These are phyloP conservation scores for Xiphydria camelus DNA, from an alignment of 2,888 invertebrate species.

Conservation along the genomic window DNA sequence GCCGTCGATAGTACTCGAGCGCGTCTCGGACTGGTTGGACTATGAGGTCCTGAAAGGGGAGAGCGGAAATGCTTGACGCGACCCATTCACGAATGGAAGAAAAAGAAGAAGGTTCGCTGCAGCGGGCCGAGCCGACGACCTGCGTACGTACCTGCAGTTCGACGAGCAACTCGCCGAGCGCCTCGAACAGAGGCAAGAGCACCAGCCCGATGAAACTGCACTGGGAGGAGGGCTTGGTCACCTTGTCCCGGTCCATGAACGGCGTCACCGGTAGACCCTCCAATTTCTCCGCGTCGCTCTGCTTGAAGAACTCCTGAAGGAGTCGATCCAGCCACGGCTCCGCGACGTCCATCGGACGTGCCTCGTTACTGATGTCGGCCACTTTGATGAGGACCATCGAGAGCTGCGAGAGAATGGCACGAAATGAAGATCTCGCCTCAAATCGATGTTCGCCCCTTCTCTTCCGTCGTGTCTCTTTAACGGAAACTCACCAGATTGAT, in stretches of 20 bases:
- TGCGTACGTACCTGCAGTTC: conserved; percentile 66
- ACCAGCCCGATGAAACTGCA: conserved; percentile 83
- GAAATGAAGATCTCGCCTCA: conserved; percentile 7
- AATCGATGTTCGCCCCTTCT: background rate
- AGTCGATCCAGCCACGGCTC: conserved; percentile 81
- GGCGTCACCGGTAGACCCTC: conserved; percentile 83
- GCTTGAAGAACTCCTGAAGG: conserved; percentile 74
- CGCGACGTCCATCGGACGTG: conserved; percentile 79
- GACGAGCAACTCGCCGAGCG: conserved; percentile 73
- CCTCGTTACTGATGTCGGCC: conserved; percentile 83
- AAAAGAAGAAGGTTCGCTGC: too few relatives aligned
- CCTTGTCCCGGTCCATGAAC: conserved; percentile 85
- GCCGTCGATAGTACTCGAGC: conserved; percentile 65
- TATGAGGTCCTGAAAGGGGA: conserved; percentile 62
- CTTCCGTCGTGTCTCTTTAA: background rate
- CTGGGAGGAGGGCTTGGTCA: conserved; percentile 81
- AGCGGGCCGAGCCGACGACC: too few relatives aligned
- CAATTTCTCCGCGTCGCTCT: conserved; percentile 79
- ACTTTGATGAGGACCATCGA: conserved; percentile 83
- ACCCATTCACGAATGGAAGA: too few relatives aligned
- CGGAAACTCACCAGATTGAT: conserved; percentile 67
- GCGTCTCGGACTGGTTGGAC: conserved; percentile 67
- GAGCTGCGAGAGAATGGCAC: conserved; percentile 60
- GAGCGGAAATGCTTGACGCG: too few relatives aligned
- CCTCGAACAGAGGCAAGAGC: conserved; percentile 77